These are phyloP conservation scores for Coracopsis vasa DNA, from an alignment of 2,113 vertebrate genomes.

Conservation along the genomic window DNA sequence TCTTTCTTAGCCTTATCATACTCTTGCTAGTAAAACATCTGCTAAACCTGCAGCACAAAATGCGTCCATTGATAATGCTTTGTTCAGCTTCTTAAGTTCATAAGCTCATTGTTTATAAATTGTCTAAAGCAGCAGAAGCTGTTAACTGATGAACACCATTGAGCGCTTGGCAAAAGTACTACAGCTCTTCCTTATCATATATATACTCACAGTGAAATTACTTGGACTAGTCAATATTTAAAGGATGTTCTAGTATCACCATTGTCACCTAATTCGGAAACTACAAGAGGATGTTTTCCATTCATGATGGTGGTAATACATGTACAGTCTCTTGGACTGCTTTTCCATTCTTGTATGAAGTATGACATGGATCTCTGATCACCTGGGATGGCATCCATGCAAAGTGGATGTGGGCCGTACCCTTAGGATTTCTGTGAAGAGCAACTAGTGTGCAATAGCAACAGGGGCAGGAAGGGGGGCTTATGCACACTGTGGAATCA, in stretches of 20 bases:
- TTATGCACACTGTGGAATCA: fast-evolving
- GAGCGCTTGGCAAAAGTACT: background rate
- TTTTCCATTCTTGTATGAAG: background rate
- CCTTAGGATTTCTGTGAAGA: background rate
- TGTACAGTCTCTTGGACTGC: background rate
- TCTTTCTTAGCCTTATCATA: background rate
- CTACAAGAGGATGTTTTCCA: background rate
- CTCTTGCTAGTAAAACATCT: background rate
- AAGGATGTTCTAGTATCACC: background rate
- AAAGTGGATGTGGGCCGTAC: background rate
- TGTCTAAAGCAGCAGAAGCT: background rate
- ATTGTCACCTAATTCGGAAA: background rate
- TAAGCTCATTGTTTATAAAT: background rate
- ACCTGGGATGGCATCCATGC: background rate
- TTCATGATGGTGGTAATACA: background rate
- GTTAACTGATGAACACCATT: background rate
- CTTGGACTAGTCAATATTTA: background rate
- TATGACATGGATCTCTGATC: fast-evolving
- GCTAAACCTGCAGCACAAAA: background rate
- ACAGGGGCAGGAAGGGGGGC: fast-evolving
- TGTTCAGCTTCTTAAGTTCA: background rate
- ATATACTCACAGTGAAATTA: background rate
- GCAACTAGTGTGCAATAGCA: background rate
- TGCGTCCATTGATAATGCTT: background rate
- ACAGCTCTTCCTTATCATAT: fast-evolving